These are phyloP conservation scores for Pristionchus fissidentatus DNA, from an alignment of 2,888 invertebrate species.

Conservation along the genomic window DNA sequence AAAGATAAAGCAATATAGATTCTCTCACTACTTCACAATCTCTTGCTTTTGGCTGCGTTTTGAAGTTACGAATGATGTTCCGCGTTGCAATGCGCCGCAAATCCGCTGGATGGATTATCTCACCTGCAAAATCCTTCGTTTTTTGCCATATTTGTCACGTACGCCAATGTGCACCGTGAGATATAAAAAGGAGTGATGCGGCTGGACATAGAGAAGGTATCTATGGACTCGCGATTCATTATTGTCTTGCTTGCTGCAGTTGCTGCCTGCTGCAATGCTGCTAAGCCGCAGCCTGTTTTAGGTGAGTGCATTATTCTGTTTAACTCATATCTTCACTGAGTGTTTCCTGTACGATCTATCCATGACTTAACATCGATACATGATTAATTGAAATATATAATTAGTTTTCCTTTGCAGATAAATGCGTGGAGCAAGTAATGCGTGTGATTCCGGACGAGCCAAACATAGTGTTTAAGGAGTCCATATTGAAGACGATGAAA, in stretches of 20 bases:
- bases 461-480: not conserved
- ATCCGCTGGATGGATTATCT: too few species aligned
- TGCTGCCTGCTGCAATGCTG: not conserved
- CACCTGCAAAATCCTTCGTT: too few species aligned
- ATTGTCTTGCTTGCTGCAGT: not conserved
- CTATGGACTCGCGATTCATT: not conserved
- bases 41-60: too few species aligned
- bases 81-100: too few species aligned
- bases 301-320: not conserved
- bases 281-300: not conserved
- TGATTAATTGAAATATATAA: too few species aligned
- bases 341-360: too few species aligned
- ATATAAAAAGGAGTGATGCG: not conserved
- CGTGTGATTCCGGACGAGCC: not conserved
- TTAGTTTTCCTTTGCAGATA: not conserved
- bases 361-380: too few species aligned
- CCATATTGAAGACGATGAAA: slow-evolving; percentile 2
- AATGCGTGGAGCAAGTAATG: not conserved
- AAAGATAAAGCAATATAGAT: too few species aligned
- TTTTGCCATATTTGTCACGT: not conserved
- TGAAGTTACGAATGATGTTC: too few species aligned
- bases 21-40: too few species aligned
- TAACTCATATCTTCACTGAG: too few species aligned
- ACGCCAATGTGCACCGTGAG: not conserved
- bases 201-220: not conserved